Evolutionary conservation across 2,797 vertebrate genomes (phyloP), one percentile per base, ranked within the genome.

Genomic region (Austrolebias charrua): DNA sequence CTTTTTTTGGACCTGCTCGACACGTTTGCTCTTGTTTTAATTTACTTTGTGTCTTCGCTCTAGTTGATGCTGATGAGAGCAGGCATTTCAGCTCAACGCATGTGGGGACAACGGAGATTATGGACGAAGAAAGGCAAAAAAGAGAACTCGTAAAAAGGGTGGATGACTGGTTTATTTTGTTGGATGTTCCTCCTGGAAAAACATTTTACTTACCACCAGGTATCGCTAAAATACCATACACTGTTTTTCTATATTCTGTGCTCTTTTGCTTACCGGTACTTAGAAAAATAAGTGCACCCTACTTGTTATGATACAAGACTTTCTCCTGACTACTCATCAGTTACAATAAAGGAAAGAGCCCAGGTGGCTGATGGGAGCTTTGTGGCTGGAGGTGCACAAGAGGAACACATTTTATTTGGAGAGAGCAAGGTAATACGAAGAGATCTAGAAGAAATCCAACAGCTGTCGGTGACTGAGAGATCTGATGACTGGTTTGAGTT

Each of bases 141-240:
- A 61, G 12, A 66, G 60, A 73, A 54, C 0, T 55, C 20, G 45
- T 42, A 55, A 73, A 73, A 50, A 76, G 59, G 71, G 75, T 68
- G 0, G 87, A 88, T 69, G 84, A 87, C 63, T 91, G 89, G 89
- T 89, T 86, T 81, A 44, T 82, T 60, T 47, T 84, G 76, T 66
- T 88, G 67, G 82, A 75, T 49, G 58, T 60, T 46, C 20, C 70
- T 72, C 69, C 78, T 53, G 78, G 45, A 83, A 46, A 76, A 67
- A 62, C 52, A 0, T 0, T 54, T 20, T 78, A 58, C 20, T 57
- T 79, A 13, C 66, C 77, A 59, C 49, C 81, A 90, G 86, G 88
- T 89, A 86, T 19, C 51, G 47, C 59, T 59, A 2, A 63, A 67
- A 28, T 35, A 24, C 12, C 14, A 2, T 54, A 44, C 4, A 44